A percentile compares a stretch with the other conserved stretches of the same genome.
phyloP scores from a whole-genome alignment of 2,797 vertebrate species.

The Onychomys arenicola region DNA sequence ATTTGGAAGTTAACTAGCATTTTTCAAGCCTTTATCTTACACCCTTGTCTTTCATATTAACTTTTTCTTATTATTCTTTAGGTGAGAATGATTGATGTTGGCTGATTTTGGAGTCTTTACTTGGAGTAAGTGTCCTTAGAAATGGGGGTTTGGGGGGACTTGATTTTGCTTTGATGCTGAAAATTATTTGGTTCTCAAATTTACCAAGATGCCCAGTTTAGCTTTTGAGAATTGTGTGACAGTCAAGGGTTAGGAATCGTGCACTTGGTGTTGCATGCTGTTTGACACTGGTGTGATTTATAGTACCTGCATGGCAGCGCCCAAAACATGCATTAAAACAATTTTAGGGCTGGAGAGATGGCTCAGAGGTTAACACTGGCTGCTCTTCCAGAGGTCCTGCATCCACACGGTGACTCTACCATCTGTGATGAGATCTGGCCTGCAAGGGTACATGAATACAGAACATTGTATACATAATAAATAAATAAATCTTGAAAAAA shows the following conservation, averaged over 20 bases:
- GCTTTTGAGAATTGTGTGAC: neutral
- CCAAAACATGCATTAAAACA: neutral
- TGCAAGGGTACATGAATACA: too few relatives aligned
- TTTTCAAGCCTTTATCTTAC: constrained; percentile 76
- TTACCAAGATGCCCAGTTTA: neutral
- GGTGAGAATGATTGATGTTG: constrained; percentile 89
- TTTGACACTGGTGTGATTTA: neutral
- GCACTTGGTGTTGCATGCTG: neutral
- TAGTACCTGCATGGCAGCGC: neutral
- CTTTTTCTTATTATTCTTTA: constrained; percentile 88
- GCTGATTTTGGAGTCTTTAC: constrained; percentile 83
- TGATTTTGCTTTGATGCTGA: neutral
- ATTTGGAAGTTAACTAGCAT: constrained; percentile 85
- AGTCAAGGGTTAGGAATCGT: neutral
- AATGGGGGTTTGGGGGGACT: neutral
- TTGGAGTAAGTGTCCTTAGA: constrained; percentile 84
- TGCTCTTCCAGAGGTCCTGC: too few relatives aligned
- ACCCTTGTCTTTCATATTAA: constrained; percentile 82
- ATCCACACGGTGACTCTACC: too few relatives aligned
- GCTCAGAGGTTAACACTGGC: too few relatives aligned
- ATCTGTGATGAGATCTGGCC: too few relatives aligned
- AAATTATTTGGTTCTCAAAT: neutral
- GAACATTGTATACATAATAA: too few relatives aligned
- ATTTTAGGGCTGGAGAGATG: too few relatives aligned
- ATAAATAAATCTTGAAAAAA: too few relatives aligned